phyloP scores from a whole-genome alignment of 2,797 vertebrate species.

The Pangasius djambal region DNA sequence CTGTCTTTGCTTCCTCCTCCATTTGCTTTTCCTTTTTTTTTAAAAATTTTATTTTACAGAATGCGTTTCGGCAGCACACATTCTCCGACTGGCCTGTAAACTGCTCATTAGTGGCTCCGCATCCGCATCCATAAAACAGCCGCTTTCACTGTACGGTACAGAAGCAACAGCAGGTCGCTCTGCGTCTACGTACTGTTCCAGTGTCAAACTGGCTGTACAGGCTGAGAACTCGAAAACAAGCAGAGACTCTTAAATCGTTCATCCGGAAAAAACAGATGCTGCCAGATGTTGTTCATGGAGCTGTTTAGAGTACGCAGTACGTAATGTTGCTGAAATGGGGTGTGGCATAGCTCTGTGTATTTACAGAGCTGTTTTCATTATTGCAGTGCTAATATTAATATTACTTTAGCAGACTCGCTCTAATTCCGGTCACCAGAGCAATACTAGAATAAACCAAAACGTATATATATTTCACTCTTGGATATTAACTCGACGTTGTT shows the following conservation, averaged over 20 bases:
- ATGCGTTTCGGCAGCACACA: background rate
- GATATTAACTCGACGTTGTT: background rate
- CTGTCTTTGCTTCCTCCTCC: background rate
- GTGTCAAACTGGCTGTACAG: background rate
- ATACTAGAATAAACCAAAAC: background rate
- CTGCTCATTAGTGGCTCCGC: background rate
- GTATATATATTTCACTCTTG: background rate
- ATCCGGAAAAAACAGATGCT: background rate
- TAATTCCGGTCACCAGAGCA: background rate
- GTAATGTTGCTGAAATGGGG: background rate
- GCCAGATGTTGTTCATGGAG: background rate
- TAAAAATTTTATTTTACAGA: background rate
- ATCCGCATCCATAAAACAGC: too few species aligned
- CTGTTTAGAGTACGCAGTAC: background rate
- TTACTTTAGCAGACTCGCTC: background rate
- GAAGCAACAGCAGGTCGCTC: background rate
- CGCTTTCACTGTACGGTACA: background rate
- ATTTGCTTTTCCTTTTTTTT: background rate
- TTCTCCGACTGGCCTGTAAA: background rate
- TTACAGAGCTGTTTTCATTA: background rate
- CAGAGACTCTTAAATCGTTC: background rate
- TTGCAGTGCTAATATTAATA: background rate
- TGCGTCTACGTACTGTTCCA: background rate
- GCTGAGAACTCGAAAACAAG: background rate
- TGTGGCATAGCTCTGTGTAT: background rate